phyloP scores from a whole-genome alignment of 2,797 vertebrate genomes.

The Artibeus jamaicensis region DNA sequence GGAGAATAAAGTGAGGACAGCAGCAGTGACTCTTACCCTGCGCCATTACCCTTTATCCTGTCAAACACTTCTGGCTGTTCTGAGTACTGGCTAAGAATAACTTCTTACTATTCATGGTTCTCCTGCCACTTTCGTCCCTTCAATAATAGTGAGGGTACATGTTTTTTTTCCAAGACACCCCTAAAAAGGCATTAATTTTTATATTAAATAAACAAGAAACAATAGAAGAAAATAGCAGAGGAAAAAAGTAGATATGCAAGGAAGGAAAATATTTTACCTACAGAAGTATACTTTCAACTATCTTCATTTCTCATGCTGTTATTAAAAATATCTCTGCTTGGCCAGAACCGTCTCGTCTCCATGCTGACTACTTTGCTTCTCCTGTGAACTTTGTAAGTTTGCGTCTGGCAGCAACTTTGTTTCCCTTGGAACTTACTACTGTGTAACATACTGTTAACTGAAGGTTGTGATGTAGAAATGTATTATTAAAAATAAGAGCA shows the following conservation, averaged over 20 bases:
- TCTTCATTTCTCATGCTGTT: conserved; percentile 52
- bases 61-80: neutral
- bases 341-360: conserved; percentile 59
- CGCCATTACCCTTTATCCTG: neutral
- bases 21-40: neutral
- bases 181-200: neutral
- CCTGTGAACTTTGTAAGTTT: conserved; percentile 69
- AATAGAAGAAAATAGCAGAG: neutral
- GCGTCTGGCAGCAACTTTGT: conserved; percentile 65
- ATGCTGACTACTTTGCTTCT: conserved; percentile 45
- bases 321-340: conserved; percentile 67
- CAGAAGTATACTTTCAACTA: conserved; percentile 60
- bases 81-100: neutral
- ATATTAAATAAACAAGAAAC: neutral
- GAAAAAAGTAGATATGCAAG: conserved; percentile 59
- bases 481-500: conserved; percentile 67
- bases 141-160: neutral
- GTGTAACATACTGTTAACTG: conserved; percentile 50
- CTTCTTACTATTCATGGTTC: neutral
- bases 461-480: conserved; percentile 64
- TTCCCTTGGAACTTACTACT: conserved; percentile 64
- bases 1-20: neutral
- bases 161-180: neutral
- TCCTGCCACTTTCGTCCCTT: neutral
- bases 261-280: conserved; percentile 40